A percentile compares a stretch with the other conserved stretches of the same genome.
phyloP scores from a whole-genome alignment of 2,888 invertebrate species.

The Scelioninae gen. 1 region DNA sequence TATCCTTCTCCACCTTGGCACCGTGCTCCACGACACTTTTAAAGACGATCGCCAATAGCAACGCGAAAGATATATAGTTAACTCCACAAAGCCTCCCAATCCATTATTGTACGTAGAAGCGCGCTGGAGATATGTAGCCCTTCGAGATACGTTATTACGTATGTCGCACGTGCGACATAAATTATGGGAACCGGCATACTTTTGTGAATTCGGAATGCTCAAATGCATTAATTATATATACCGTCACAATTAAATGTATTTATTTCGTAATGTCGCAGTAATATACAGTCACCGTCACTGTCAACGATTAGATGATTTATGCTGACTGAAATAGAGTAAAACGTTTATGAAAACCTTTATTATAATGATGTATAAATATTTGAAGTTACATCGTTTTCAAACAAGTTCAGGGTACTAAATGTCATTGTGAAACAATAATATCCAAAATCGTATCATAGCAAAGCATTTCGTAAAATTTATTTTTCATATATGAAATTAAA shows the following conservation, averaged over 20 bases:
- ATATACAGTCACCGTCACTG: constrained; percentile 9
- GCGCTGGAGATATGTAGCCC: constrained; percentile 29
- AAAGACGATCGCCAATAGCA: constrained; percentile 65
- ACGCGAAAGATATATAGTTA: constrained; percentile 70
- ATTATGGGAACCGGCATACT: constrained; percentile 40
- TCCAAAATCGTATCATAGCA: too few species aligned
- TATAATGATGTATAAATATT: too few species aligned
- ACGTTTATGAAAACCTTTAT: too few species aligned
- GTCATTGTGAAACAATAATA: too few species aligned
- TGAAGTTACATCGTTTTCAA: too few species aligned
- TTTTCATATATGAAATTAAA: too few species aligned
- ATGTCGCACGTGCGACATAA: constrained; percentile 39
- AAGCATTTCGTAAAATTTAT: too few species aligned
- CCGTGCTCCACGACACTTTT: constrained; percentile 42
- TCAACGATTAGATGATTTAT: not conserved
- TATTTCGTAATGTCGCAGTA: constrained; percentile 1
- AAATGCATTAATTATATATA: constrained; percentile 29
- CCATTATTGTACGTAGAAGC: constrained; percentile 67
- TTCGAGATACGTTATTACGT: constrained; percentile 42
- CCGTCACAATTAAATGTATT: constrained; percentile 36
- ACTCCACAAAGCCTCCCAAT: constrained; percentile 75
- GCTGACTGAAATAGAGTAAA: too few species aligned
- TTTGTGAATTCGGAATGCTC: constrained; percentile 37
- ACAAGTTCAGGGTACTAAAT: too few species aligned
- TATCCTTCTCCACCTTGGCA: constrained; percentile 72